Evolutionary conservation across 2,888 invertebrate genomes (phyloP).

Genomic region (Petrolisthes manimaculis): DNA sequence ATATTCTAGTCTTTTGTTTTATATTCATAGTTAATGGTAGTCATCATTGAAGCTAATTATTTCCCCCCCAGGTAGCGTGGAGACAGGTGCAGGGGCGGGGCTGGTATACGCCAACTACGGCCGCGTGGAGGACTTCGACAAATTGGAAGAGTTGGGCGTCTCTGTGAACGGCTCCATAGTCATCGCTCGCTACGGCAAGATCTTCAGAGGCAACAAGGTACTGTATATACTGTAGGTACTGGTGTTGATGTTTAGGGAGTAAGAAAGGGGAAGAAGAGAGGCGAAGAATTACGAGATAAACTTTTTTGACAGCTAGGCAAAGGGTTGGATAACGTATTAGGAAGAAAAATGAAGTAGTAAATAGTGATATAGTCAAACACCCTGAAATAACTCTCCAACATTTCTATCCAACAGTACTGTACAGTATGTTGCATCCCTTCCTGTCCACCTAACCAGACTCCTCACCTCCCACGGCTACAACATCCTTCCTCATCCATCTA

Average conservation of each 20-base stretch:
- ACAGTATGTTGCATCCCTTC: too few relatives aligned
- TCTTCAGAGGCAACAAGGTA: constrained; percentile 71
- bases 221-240: background rate
- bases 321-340: too few relatives aligned
- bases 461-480: too few relatives aligned
- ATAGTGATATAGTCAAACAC: too few relatives aligned
- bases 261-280: too few relatives aligned
- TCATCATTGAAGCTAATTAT: background rate
- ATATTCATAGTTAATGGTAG: background rate
- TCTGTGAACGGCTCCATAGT: constrained; percentile 71
- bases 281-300: background rate
- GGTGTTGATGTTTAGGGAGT: background rate
- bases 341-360: too few relatives aligned
- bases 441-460: too few relatives aligned
- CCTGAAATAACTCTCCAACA: too few relatives aligned
- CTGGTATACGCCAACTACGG: constrained; percentile 72
- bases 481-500: too few relatives aligned
- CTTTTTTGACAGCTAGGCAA: too few relatives aligned
- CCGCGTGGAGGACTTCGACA: constrained; percentile 70
- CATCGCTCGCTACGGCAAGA: constrained; percentile 72
- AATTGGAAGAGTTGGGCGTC: constrained; percentile 68
- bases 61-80: constrained; percentile 42
- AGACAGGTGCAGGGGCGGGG: constrained; percentile 65
- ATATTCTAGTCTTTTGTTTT: background rate
- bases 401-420: too few relatives aligned